Evolutionary conservation across 1,140 invertebrate genomes (phyloP).

Genomic region (Drosophila lini): DNA sequence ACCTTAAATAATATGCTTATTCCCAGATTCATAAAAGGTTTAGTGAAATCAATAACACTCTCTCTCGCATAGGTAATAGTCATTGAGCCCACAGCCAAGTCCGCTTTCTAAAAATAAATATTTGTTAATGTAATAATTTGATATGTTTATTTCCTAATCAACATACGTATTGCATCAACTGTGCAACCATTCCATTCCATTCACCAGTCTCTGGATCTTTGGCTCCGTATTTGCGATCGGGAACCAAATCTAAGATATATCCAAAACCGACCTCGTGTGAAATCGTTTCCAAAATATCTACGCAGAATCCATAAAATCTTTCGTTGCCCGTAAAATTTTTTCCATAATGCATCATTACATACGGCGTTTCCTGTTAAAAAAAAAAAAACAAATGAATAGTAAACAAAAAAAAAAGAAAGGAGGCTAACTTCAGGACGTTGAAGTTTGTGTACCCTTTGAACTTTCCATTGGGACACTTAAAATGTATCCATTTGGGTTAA

Average conservation of each 20-base stretch:
- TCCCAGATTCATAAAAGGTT: conserved; percentile 95
- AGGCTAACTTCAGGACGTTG: background rate
- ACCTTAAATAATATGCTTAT: conserved; percentile 95
- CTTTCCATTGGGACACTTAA: too few relatives aligned
- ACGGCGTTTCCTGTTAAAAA: conserved; percentile 92
- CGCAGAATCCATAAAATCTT: conserved; percentile 97
- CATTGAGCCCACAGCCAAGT: conserved; percentile 96
- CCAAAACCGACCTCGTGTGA: conserved; percentile 95
- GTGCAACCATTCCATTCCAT: conserved; percentile 95
- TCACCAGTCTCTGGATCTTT: conserved; percentile 94
- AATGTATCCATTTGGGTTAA: too few relatives aligned
- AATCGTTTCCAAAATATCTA: conserved; percentile 95
- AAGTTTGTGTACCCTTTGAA: background rate
- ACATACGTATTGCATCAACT: conserved; percentile 81
- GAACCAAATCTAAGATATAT: conserved; percentile 94
- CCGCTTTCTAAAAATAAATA: conserved; percentile 88
- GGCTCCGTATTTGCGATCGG: conserved; percentile 97
- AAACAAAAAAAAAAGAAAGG: background rate
- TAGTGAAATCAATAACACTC: conserved; percentile 97
- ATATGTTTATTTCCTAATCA: conserved; percentile 3
- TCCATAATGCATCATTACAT: conserved; percentile 96
- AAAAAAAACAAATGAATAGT: background rate
- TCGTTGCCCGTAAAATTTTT: conserved; percentile 94
- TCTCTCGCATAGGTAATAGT: conserved; percentile 97
- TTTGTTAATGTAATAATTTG: background rate